Evolutionary conservation across 23 tunicate species (phyloP).

Genomic region (Styela plicata): DNA sequence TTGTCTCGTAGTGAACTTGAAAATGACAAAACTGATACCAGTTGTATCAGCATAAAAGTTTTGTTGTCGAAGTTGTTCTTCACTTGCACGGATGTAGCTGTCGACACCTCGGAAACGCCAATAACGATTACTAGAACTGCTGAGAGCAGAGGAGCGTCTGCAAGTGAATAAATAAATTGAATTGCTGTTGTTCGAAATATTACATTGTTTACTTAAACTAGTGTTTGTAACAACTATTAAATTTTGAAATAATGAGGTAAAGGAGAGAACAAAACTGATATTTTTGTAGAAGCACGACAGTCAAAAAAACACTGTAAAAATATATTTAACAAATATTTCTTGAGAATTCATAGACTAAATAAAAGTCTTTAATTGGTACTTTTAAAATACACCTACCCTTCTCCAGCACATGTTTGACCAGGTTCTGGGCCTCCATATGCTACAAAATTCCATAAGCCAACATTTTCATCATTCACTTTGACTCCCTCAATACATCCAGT

Average conservation of each 20-base stretch:
- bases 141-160: background rate
- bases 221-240: no score
- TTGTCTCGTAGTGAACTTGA: slow-evolving; percentile 54
- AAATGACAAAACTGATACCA: slow-evolving; percentile 43
- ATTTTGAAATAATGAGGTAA: no score
- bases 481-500: slow-evolving; percentile 19
- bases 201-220: no score
- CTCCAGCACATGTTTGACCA: slow-evolving; percentile 35
- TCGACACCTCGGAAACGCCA: slow-evolving; percentile 84
- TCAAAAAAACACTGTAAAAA: no score
- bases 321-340: no score
- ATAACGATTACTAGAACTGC: background rate
- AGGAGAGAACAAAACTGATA: no score
- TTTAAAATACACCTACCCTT: background rate
- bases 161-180: no score
- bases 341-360: no score
- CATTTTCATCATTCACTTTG: slow-evolving; percentile 41
- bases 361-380: no score
- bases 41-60: slow-evolving; percentile 8
- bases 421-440: slow-evolving; percentile 59
- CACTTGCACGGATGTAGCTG: slow-evolving; percentile 54
- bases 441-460: slow-evolving; percentile 68
- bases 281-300: no score
- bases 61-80: slow-evolving; percentile 21
- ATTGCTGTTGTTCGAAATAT: no score